Percentiles rank a stretch among this genome's conserved stretches.
Evolutionary conservation across 2,888 invertebrate genomes (phyloP).

Genomic region (Ethmia dodecea): DNA sequence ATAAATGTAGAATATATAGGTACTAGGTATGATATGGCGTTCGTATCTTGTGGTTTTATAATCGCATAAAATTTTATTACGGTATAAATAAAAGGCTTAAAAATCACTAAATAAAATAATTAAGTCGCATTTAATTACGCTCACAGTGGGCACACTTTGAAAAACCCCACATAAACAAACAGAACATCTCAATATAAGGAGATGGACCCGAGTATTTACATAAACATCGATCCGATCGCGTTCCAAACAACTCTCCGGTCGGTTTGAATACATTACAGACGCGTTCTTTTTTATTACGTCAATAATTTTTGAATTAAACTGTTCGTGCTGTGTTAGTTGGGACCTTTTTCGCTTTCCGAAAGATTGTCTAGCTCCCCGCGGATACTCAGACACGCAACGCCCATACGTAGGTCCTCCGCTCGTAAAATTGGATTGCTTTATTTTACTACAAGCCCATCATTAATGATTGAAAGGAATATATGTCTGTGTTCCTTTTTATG

Average conservation of each 20-base stretch:
- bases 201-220: slow-evolving; percentile 48
- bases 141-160: slow-evolving; percentile 35
- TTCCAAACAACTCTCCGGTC: slow-evolving; percentile 48
- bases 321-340: slow-evolving; percentile 29
- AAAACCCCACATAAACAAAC: slow-evolving; percentile 46
- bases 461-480: slow-evolving; percentile 33
- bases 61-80: slow-evolving; percentile 10
- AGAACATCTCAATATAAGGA: slow-evolving; percentile 51
- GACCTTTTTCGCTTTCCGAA: slow-evolving; percentile 27
- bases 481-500: slow-evolving; percentile 23
- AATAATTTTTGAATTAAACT: slow-evolving; percentile 65
- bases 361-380: slow-evolving; percentile 31
- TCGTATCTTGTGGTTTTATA: too few species aligned
- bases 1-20: too few species aligned
- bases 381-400: slow-evolving; percentile 28
- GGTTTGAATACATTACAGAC: slow-evolving; percentile 61
- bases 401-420: slow-evolving; percentile 30
- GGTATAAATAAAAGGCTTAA: slow-evolving; percentile 10
- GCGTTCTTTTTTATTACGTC: slow-evolving; percentile 58
- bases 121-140: slow-evolving; percentile 37
- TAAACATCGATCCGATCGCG: slow-evolving; percentile 62
- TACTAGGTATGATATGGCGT: too few species aligned
- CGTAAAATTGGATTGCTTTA: slow-evolving; percentile 58
- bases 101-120: slow-evolving; percentile 39
- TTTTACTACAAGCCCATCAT: slow-evolving; percentile 37